Evolutionary conservation across 37 sponge, comb jelly and placozoan species (phyloP).

Genomic region (Geodia barretti): DNA sequence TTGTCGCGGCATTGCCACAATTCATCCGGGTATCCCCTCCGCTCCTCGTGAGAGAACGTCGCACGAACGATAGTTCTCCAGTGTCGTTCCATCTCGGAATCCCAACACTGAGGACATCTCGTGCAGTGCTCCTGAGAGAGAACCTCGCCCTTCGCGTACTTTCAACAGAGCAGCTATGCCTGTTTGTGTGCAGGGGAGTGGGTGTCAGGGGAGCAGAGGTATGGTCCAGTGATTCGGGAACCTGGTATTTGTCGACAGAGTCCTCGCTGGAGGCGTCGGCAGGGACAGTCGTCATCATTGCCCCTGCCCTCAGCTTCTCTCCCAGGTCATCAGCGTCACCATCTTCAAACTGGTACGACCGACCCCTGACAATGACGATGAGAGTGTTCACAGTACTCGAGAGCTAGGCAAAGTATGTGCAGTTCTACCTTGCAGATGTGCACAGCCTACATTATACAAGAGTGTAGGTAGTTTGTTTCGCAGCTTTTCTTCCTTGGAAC

Average conservation of each 20-base stretch:
- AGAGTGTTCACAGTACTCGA: too few relatives aligned
- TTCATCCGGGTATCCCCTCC: too few relatives aligned
- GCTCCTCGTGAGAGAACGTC: constrained; percentile 62
- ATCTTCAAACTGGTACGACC: constrained; percentile 86
- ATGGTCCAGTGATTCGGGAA: neutral
- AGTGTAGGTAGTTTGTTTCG: too few relatives aligned
- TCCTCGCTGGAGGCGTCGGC: constrained; percentile 81
- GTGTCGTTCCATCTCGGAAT: constrained; percentile 72
- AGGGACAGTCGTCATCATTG: constrained; percentile 65
- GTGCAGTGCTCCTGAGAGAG: constrained; percentile 94
- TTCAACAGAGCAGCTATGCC: constrained; percentile 73
- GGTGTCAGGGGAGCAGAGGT: neutral
- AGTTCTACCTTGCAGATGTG: too few relatives aligned
- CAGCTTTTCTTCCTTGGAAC: too few relatives aligned
- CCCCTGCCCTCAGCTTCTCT: constrained; percentile 62
- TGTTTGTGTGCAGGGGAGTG: neutral
- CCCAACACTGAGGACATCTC: constrained; percentile 90
- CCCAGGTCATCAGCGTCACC: constrained; percentile 83
- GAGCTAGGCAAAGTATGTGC: neutral
- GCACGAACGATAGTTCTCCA: constrained; percentile 77
- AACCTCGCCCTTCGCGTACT: constrained; percentile 90
- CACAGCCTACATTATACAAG: too few relatives aligned
- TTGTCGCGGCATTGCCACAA: constrained; percentile 37
- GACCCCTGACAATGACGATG: constrained; percentile 66
- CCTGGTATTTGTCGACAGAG: constrained; percentile 66